Conservation (phyloP, 2,113 vertebrate species). For the Centropus unirufus region DNA sequence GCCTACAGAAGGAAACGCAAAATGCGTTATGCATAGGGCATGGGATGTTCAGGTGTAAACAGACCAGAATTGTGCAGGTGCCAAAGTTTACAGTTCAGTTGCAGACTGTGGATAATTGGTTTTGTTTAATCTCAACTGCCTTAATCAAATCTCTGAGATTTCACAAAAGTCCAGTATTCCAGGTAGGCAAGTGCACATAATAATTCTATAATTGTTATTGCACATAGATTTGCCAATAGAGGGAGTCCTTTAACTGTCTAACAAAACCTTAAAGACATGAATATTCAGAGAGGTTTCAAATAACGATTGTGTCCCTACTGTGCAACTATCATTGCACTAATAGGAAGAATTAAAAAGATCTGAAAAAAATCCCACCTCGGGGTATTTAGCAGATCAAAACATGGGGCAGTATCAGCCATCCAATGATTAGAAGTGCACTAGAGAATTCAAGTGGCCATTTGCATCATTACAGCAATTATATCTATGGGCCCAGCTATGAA, state of each 20-base stretch:
- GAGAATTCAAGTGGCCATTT: neutral
- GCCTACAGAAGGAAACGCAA: neutral
- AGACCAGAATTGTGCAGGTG: neutral
- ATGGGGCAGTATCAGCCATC: neutral
- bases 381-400: conserved; percentile 31
- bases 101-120: neutral
- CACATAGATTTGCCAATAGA: conserved; percentile 16
- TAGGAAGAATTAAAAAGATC: neutral
- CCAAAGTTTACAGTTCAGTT: neutral
- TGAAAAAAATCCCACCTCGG: conserved; percentile 12
- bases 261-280: neutral
- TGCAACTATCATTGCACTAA: neutral
- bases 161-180: neutral
- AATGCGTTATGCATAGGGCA: neutral
- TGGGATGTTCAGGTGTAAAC: neutral
- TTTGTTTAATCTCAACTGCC: neutral
- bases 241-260: conserved; percentile 48
- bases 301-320: neutral
- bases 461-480: neutral
- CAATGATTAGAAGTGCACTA: conserved; percentile 9
- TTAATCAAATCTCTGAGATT: neutral
- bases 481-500: neutral
- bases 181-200: rapidly evolving
- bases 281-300: neutral
- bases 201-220: neutral